Conservation (phyloP, 2,797 vertebrate genomes). For the Neosilurus mollespiculum region DNA sequence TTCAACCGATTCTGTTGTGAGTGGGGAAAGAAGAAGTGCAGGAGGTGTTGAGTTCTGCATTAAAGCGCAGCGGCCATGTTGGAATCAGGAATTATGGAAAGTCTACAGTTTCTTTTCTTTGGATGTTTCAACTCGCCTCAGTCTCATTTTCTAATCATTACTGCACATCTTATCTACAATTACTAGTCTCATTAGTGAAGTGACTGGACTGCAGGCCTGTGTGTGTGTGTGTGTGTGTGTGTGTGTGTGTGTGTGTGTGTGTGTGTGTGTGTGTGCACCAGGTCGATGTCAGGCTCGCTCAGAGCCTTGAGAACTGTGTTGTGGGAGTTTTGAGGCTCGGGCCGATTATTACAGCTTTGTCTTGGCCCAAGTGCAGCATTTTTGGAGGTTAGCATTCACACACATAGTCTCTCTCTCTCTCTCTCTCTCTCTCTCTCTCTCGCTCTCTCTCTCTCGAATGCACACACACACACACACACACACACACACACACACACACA, state of each 20-base stretch:
- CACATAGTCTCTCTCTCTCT: slow-evolving; percentile 27
- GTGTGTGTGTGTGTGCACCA: background rate
- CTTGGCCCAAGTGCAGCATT: slow-evolving; percentile 53
- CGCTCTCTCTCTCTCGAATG: no score
- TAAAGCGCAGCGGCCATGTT: background rate
- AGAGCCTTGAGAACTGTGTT: slow-evolving; percentile 35
- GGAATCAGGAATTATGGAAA: slow-evolving; percentile 34
- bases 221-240: slow-evolving; percentile 5
- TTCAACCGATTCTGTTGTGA: background rate
- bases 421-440: no score
- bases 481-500: slow-evolving; percentile 26
- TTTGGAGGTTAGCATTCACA: slow-evolving; percentile 51
- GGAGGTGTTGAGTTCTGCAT: background rate
- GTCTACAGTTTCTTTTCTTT: slow-evolving; percentile 58
- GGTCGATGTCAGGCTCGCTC: slow-evolving; percentile 32
- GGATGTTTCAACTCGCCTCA: slow-evolving; percentile 28
- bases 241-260: slow-evolving; percentile 14
- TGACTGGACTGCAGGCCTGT: slow-evolving; percentile 31
- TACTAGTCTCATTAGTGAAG: slow-evolving; percentile 48
- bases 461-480: slow-evolving; percentile 24
- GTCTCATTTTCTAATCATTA: slow-evolving; percentile 37
- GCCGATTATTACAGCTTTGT: slow-evolving; percentile 56
- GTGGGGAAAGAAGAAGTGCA: background rate
- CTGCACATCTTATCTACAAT: slow-evolving; percentile 40
- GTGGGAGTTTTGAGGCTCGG: slow-evolving; percentile 49